phyloP scores from a whole-genome alignment of 2,797 vertebrate species.

The Champsocephalus esox region DNA sequence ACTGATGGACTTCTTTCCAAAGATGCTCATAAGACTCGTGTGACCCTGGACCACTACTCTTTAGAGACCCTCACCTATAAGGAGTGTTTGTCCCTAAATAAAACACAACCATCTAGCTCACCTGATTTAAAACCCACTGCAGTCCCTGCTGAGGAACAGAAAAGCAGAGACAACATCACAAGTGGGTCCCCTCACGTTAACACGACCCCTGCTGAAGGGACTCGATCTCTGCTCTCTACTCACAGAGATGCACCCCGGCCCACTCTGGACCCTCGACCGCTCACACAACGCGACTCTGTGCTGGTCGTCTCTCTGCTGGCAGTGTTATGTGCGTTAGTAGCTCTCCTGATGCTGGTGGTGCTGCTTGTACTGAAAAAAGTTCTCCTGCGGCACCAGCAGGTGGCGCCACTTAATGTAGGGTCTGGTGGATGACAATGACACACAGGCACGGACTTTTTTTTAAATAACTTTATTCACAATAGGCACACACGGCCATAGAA shows the following conservation, averaged over 20 bases:
- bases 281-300: conserved; percentile 45
- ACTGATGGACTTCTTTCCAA: background rate
- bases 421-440: conserved; percentile 51
- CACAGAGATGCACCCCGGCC: conserved; percentile 55
- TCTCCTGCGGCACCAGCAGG: conserved; percentile 75
- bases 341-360: conserved; percentile 72
- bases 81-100: conserved; percentile 78
- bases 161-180: conserved; percentile 66
- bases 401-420: conserved; percentile 73
- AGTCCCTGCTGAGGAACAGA: conserved; percentile 39
- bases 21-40: conserved; percentile 13
- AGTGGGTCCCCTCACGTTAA: conserved; percentile 34
- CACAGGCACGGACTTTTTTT: conserved; percentile 3
- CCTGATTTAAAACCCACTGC: conserved; percentile 47
- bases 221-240: conserved; percentile 44
- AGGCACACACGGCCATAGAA: conserved; percentile 24
- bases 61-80: conserved; percentile 80
- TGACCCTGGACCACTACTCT: conserved; percentile 57
- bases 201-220: conserved; percentile 44
- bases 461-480: conserved; percentile 38
- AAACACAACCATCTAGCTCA: conserved; percentile 50
- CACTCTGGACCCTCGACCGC: conserved; percentile 13
- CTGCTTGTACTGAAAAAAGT: conserved; percentile 78
- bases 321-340: conserved; percentile 76
- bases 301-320: conserved; percentile 73